Percentiles rank a stretch among this genome's conserved stretches.
phyloP scores from a whole-genome alignment of 2,888 invertebrate species.

The Cosmia trapezina region DNA sequence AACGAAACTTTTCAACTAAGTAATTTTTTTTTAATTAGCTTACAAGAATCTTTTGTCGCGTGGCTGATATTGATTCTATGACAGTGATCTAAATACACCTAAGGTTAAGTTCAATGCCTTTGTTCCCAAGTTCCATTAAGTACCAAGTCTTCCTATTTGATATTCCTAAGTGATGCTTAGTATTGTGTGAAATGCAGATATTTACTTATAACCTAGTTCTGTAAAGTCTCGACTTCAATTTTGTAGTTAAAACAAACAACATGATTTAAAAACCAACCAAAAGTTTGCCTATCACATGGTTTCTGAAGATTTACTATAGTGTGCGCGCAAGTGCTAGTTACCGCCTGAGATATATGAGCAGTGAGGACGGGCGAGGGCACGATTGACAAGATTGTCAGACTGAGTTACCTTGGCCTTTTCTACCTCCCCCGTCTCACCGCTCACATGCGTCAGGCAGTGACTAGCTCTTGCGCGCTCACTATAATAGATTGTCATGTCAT shows the following conservation, averaged over 20 bases:
- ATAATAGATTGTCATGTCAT: not conserved
- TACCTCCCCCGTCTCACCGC: no score
- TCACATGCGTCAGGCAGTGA: no score
- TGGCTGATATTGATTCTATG: no score
- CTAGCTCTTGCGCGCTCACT: no score
- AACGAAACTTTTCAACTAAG: not conserved
- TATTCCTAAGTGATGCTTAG: conserved; percentile 27
- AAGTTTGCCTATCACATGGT: not conserved
- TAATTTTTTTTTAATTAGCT: no score
- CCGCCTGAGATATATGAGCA: no score
- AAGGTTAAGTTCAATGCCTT: no score
- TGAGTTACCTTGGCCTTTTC: no score
- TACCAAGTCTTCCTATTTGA: conserved; percentile 1
- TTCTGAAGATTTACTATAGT: not conserved
- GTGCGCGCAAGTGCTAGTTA: no score
- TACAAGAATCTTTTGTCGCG: no score
- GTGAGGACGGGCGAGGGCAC: no score
- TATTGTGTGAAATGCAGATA: not conserved
- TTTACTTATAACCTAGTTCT: not conserved
- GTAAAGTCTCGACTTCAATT: not conserved
- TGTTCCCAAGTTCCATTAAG: not conserved
- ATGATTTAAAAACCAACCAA: not conserved
- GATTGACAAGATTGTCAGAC: no score
- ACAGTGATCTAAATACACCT: not conserved
- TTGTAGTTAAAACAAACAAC: not conserved